Evolutionary conservation across 2,797 vertebrate genomes (phyloP), one percentile per base, ranked within the genome.

Genomic region (Lepus oiostolus): DNA sequence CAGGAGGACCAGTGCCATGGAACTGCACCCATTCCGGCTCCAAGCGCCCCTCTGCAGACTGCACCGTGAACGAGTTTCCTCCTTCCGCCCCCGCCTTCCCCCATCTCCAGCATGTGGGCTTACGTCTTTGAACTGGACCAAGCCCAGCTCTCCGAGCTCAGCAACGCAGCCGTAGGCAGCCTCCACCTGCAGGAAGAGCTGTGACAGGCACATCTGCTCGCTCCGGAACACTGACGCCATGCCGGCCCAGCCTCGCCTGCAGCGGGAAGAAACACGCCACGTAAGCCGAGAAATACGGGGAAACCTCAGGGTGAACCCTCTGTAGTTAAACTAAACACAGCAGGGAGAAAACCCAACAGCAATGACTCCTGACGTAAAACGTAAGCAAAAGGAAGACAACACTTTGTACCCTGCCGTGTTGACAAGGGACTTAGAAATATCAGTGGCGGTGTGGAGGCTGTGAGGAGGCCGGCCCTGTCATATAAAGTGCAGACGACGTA

Each of bases 121-220:
- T 95, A 99, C 98, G 4, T 99, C 98, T 97, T 98, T 97, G 97
- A 99, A 99, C 93, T 99, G 98, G 80, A 98, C 98, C 97, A 99
- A 93, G 5, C 98, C 98, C 63, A 99, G 98, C 82, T 99, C 98
- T 16, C 98, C 98, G 0, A 99, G 98, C 96, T 98, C 98, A 0
- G 98, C 98, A 10, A 99, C 98, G 0, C 98, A 99, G 98, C 98
- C 98, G 60, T 99, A 99, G 0, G 98, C 98, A 77, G 98, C 98
- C 82, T 99, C 98, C 95, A 98, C 98, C 92, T 99, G 98, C 26
- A 99, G 98, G 54, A 99, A 98, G 28, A 99, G 97, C 58, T 99
- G 98, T 16, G 97, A 98, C 94, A 99, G 50, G 77, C 97, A 98
- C 98, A 99, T 99, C 96, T 99, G 98, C 97, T 99, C 98, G 0